phyloP scores from a whole-genome alignment of 1,140 invertebrate genomes.

The Pseudomyrmex gracilis region DNA sequence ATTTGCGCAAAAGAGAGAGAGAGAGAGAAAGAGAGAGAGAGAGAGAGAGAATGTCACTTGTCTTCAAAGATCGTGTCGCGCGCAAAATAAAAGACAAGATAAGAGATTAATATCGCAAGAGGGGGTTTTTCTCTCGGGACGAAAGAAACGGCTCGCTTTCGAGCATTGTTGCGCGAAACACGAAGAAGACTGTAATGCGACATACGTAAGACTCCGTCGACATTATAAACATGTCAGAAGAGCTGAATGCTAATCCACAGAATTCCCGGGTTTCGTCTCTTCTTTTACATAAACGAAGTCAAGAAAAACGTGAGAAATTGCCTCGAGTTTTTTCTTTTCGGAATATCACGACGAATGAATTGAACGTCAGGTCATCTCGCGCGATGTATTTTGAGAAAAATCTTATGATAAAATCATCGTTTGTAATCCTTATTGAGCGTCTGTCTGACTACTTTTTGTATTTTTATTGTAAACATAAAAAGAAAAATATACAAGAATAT shows the following conservation, averaged over 20 bases:
- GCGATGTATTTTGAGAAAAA: too few species aligned
- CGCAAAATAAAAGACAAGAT: background rate
- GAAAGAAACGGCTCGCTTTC: background rate
- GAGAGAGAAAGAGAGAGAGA: too few species aligned
- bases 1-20: background rate
- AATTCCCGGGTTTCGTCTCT: background rate
- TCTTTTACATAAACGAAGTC: slow-evolving; percentile 7
- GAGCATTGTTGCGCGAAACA: background rate
- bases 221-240: slow-evolving; percentile 37
- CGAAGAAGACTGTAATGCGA: background rate
- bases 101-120: slow-evolving; percentile 12
- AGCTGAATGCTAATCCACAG: slow-evolving; percentile 25
- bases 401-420: too few species aligned
- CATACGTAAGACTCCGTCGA: background rate
- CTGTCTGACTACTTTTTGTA: too few species aligned
- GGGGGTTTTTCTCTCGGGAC: background rate
- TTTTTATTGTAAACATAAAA: too few species aligned
- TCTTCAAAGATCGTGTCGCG: background rate
- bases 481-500: too few species aligned
- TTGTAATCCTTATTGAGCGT: too few species aligned
- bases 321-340: background rate
- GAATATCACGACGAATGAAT: slow-evolving; percentile 23
- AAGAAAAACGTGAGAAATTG: slow-evolving; percentile 12
- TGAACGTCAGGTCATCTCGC: background rate
- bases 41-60: slow-evolving; percentile 6